phyloP scores from a whole-genome alignment of 2,113 vertebrate genomes.

The Lutjanus erythropterus region DNA sequence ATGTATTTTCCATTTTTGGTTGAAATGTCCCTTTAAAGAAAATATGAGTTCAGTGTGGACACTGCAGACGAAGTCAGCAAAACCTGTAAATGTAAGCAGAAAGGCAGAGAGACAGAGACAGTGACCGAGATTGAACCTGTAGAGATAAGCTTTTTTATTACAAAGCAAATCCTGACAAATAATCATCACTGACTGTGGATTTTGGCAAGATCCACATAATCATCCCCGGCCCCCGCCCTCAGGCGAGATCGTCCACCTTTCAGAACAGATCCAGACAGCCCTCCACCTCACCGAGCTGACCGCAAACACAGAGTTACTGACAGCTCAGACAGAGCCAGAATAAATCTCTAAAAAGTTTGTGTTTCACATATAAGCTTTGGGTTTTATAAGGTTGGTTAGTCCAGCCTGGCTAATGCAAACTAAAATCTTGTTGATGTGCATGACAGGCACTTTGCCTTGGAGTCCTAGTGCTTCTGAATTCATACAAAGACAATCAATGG shows the following conservation, averaged over 20 bases:
- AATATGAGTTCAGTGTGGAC: constrained; percentile 11
- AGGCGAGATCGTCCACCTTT: constrained; percentile 51
- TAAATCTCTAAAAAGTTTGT: not conserved
- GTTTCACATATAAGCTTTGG: not conserved
- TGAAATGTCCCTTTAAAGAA: too few species aligned
- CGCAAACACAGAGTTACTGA: constrained; percentile 24
- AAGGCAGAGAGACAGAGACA: constrained; percentile 49
- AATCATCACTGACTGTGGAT: constrained; percentile 78
- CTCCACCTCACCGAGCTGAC: constrained; percentile 30
- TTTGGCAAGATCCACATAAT: constrained; percentile 77
- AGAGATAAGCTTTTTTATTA: constrained; percentile 79
- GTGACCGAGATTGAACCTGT: constrained; percentile 69
- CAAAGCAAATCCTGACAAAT: constrained; percentile 78
- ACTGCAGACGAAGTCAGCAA: constrained; percentile 33
- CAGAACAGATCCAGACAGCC: constrained; percentile 41
- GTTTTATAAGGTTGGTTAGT: not conserved
- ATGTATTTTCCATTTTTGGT: too few species aligned
- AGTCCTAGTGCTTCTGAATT: not conserved
- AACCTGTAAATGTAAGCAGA: constrained; percentile 26
- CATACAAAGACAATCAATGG: not conserved
- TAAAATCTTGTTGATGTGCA: not conserved
- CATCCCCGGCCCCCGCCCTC: constrained; percentile 57
- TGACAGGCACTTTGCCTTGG: not conserved
- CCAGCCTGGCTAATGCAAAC: not conserved
- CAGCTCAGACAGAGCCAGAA: not conserved